Percentiles rank a stretch among this genome's conserved stretches.
Evolutionary conservation across 1,140 invertebrate species (phyloP).

Genomic region (Pentalonia nigronervosa): DNA sequence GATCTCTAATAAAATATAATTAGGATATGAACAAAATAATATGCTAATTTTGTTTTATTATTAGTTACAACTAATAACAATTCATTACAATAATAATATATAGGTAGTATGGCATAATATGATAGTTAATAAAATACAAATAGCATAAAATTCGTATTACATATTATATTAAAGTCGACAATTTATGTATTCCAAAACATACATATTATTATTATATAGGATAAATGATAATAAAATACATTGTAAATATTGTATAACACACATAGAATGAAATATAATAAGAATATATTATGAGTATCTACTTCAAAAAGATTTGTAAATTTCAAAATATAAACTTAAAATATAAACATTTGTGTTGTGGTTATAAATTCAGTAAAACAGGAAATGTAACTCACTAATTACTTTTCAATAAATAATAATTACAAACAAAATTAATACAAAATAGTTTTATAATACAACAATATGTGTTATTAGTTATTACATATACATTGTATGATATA

Average conservation of each 20-base stretch:
- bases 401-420: conserved; percentile 1
- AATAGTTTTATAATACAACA: not conserved
- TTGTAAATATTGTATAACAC: not conserved
- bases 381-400: not conserved
- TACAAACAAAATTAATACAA: not conserved
- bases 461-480: not conserved
- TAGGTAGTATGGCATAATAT: not conserved
- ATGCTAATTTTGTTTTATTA: not conserved
- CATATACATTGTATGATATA: not conserved
- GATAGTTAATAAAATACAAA: not conserved
- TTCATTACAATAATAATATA: not conserved
- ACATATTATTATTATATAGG: not conserved
- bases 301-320: not conserved
- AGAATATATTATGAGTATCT: not conserved
- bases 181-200: not conserved
- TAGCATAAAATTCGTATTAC: not conserved
- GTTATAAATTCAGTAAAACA: conserved; percentile 6
- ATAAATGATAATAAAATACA: conserved; percentile 7
- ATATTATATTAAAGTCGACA: conserved; percentile 1
- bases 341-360: not conserved
- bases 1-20: not conserved
- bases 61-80: not conserved
- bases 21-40: not conserved
- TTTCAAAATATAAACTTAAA: conserved; percentile 1
- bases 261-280: not conserved